Conservation (phyloP, 2,797 vertebrate species). For the Clarias pachynema region DNA sequence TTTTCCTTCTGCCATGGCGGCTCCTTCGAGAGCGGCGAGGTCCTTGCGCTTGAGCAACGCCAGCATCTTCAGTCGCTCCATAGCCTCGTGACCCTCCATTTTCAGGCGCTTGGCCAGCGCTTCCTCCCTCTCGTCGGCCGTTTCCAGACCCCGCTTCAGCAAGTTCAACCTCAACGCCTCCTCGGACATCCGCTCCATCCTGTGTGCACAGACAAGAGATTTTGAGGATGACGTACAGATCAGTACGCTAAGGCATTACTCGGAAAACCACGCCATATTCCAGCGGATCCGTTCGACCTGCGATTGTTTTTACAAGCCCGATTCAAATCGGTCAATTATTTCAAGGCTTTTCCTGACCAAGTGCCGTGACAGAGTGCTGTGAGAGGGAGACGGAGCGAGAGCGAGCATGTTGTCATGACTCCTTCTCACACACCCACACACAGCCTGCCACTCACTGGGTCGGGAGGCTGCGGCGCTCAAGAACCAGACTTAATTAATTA, state of each 20-base stretch:
- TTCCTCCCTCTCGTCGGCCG: slow-evolving; percentile 80
- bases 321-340: slow-evolving; percentile 53
- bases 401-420: slow-evolving; percentile 47
- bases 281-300: background rate
- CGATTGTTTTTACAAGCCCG: slow-evolving; percentile 25
- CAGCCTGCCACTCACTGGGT: slow-evolving; percentile 49
- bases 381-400: slow-evolving; percentile 25
- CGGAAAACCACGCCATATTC: background rate
- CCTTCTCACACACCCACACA: slow-evolving; percentile 51
- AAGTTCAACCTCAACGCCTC: slow-evolving; percentile 85
- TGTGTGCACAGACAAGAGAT: slow-evolving; percentile 48
- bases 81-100: slow-evolving; percentile 88
- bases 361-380: slow-evolving; percentile 27
- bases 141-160: slow-evolving; percentile 83
- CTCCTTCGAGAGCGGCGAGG: slow-evolving; percentile 78
- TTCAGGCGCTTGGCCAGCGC: slow-evolving; percentile 84
- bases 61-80: slow-evolving; percentile 89
- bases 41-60: slow-evolving; percentile 87
- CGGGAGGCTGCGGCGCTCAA: slow-evolving; percentile 46
- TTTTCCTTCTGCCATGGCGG: slow-evolving; percentile 70
- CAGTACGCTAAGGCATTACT: background rate
- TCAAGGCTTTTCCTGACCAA: slow-evolving; percentile 39
- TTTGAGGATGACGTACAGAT: slow-evolving; percentile 5
- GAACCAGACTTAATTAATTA: slow-evolving; percentile 56
- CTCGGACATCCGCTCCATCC: slow-evolving; percentile 89